Evolutionary conservation across 2,888 invertebrate genomes (phyloP), one percentile per base, ranked within the genome.

Genomic region (Lysandra coridon): DNA sequence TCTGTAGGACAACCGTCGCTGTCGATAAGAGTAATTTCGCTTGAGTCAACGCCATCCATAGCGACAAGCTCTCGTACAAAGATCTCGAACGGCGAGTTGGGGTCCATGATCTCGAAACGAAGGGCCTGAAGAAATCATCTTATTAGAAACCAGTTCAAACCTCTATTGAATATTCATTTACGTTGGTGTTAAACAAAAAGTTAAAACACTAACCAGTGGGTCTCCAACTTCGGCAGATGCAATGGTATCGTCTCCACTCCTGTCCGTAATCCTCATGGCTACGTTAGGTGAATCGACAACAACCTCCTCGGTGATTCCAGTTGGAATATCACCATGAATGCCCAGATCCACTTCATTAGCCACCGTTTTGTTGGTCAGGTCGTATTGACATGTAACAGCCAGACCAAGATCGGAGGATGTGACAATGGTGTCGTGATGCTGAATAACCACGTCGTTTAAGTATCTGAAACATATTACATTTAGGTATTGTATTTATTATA

Each of bases 271-370:
- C 90, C 97, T 97, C 98, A 99, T 98, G 62, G 98, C 97, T 80
- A 98, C 98, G 92, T 98, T 98, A 81, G 98, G 98, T 81, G 98
- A 98, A 91, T 98, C 98, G 81, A 99, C 98, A 86, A 98, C 97
- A 79, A 98, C 98, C 91, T 98, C 98, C 90, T 98, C 98, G 80
- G 97, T 97, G 81, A 98, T 95, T 78, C 97, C 97, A 79, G 97
- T 97, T 88, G 96, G 96, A 86, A 98, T 97, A 89, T 98, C 98
- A 80, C 98, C 98, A 83, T 97, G 97, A 79, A 98, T 98, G 83
- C 98, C 98, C 83, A 98, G 95, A 90, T 98, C 98, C 78, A 98
- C 98, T 91, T 98, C 98, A 91, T 98, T 98, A 80, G 98, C 97
- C 73, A 99, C 98, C 79, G 98, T 98, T 95, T 98, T 98, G 91